Conservation (phyloP, 2,113 vertebrate species). For the Pipa parva region DNA sequence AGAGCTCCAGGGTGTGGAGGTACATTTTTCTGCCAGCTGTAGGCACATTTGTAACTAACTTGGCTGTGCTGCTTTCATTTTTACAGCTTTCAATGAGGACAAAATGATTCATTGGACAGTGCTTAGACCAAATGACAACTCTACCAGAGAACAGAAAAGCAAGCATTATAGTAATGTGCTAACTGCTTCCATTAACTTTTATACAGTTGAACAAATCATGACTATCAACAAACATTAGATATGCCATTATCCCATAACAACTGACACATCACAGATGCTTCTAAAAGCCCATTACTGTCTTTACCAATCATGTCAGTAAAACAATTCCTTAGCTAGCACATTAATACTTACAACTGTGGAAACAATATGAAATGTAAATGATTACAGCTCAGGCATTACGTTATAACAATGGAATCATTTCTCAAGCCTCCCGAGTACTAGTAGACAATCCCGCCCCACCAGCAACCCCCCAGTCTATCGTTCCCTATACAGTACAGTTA, state of each 20-base stretch:
- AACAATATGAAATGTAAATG: neutral
- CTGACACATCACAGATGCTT: neutral
- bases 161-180: neutral
- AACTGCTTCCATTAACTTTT: neutral
- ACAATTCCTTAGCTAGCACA: neutral
- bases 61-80: neutral
- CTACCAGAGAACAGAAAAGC: neutral
- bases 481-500: no score
- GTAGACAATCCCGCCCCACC: no score
- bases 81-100: slow-evolving; percentile 16
- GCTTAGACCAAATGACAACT: slow-evolving; percentile 1
- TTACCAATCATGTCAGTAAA: neutral
- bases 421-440: no score
- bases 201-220: neutral
- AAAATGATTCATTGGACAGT: slow-evolving; percentile 27
- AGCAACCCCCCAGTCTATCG: no score
- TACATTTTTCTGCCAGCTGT: slow-evolving; percentile 23
- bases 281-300: neutral
- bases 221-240: neutral
- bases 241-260: neutral
- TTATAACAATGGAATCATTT: no score
- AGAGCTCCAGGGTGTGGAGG: slow-evolving; percentile 24
- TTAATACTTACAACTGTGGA: neutral
- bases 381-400: no score
- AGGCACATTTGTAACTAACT: slow-evolving; percentile 14